These are phyloP conservation scores for Phataginus tricuspis DNA, from an alignment of 2,797 vertebrate species.

Conservation along the genomic window DNA sequence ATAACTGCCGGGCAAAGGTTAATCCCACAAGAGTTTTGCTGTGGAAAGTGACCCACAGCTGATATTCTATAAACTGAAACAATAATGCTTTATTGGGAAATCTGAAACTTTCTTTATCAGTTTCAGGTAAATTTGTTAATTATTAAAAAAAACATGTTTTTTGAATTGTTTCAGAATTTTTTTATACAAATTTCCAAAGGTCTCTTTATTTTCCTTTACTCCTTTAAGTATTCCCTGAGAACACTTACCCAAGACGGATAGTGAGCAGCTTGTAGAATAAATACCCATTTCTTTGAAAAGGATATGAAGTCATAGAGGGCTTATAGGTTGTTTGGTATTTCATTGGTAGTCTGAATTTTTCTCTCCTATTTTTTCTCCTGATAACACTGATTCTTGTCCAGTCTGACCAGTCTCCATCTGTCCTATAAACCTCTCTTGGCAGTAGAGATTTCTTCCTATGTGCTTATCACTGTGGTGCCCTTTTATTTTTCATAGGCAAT, in stretches of 20 bases:
- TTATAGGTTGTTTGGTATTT: slow-evolving; percentile 36
- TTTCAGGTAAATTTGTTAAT: slow-evolving; percentile 58
- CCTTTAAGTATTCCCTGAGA: slow-evolving; percentile 21
- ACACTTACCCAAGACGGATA: slow-evolving; percentile 9
- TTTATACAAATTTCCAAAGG: not conserved
- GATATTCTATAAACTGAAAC: slow-evolving; percentile 55
- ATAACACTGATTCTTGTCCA: not conserved
- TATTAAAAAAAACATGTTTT: not conserved
- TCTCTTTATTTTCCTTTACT: slow-evolving; percentile 36
- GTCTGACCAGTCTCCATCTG: not conserved
- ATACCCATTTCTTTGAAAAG: slow-evolving; percentile 56
- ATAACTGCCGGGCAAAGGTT: slow-evolving; percentile 66
- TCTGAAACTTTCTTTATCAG: slow-evolving; percentile 44
- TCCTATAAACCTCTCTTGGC: slow-evolving; percentile 45
- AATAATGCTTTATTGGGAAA: slow-evolving; percentile 47
- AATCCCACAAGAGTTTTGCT: slow-evolving; percentile 47
- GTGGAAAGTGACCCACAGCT: slow-evolving; percentile 34
- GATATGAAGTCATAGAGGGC: slow-evolving; percentile 11
- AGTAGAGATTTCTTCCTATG: slow-evolving; percentile 57
- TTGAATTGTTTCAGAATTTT: slow-evolving; percentile 50
- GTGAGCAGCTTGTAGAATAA: not conserved
- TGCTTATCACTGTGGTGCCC: not conserved
- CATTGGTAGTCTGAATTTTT: slow-evolving; percentile 33
- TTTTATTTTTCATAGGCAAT: slow-evolving; percentile 66
- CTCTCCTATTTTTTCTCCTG: not conserved